phyloP scores from a whole-genome alignment of 2,113 vertebrate genomes.

The Poeciliopsis turrubarensis region DNA sequence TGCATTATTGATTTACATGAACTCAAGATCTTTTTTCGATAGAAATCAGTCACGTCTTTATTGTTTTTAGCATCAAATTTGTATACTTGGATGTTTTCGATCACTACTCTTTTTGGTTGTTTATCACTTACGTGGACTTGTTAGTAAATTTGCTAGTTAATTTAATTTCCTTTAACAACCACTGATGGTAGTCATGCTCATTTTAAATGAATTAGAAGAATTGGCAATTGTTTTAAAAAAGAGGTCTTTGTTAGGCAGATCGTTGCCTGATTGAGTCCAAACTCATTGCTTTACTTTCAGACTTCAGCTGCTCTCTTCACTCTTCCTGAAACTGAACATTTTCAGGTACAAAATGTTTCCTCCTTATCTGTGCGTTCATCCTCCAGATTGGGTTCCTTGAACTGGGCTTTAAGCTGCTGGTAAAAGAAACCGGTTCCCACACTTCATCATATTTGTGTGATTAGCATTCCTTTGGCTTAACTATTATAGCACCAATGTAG shows the following conservation, averaged over 20 bases:
- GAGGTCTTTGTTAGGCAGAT: neutral
- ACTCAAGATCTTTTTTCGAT: neutral
- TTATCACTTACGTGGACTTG: constrained; percentile 9
- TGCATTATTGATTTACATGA: neutral
- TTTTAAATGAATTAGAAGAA: constrained; percentile 39
- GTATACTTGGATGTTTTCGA: neutral
- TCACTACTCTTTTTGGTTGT: constrained; percentile 12
- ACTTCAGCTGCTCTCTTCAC: neutral
- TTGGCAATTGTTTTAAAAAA: constrained; percentile 23
- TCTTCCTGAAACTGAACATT: neutral
- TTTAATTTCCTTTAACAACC: constrained; percentile 46
- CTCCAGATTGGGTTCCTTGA: constrained; percentile 18
- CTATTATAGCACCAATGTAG: constrained; percentile 20
- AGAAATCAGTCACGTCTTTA: neutral
- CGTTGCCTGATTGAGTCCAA: constrained; percentile 16
- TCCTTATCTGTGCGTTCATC: constrained; percentile 9
- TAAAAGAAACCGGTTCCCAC: constrained; percentile 40
- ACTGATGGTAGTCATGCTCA: constrained; percentile 52
- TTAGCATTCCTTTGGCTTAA: constrained; percentile 47
- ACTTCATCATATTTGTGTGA: constrained; percentile 54
- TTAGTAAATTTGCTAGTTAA: constrained; percentile 33
- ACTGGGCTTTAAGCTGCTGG: constrained; percentile 29
- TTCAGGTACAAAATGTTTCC: constrained; percentile 2
- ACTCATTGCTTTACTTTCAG: neutral
- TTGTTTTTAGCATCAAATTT: constrained; percentile 19